phyloP scores from a whole-genome alignment of 2,797 vertebrate species.

The Falco cherrug region DNA sequence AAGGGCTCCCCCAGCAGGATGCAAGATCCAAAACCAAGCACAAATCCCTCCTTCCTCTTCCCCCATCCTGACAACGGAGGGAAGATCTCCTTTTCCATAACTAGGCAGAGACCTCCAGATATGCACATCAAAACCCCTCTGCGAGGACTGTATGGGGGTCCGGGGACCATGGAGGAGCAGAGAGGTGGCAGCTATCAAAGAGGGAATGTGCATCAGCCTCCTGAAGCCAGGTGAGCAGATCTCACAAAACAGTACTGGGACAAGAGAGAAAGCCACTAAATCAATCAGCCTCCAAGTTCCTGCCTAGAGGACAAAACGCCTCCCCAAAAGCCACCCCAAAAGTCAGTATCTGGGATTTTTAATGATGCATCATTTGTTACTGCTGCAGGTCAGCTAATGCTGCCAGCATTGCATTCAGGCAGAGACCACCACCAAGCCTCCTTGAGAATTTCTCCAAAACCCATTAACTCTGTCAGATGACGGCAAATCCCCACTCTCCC shows the following conservation, averaged over 20 bases:
- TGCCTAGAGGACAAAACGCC: not conserved
- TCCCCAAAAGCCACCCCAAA: not conserved
- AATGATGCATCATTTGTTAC: not conserved
- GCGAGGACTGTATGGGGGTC: accelerated
- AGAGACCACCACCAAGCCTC: not conserved
- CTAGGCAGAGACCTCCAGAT: not conserved
- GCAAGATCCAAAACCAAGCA: not conserved
- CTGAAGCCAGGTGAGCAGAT: not conserved
- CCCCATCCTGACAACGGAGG: no score
- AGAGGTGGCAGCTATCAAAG: not conserved
- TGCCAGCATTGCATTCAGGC: not conserved
- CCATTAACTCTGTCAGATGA: accelerated
- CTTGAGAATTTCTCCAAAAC: not conserved
- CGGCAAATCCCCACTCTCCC: accelerated
- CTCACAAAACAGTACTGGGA: not conserved
- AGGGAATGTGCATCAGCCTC: not conserved
- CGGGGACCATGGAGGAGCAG: not conserved
- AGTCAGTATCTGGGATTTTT: not conserved
- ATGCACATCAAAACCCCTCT: not conserved
- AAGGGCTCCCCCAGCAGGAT: not conserved
- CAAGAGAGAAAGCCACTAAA: not conserved
- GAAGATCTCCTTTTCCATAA: not conserved
- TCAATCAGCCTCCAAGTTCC: not conserved
- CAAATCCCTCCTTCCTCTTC: not conserved
- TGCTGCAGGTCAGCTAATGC: not conserved